Evolutionary conservation across 2,113 vertebrate genomes (phyloP), one percentile per base, ranked within the genome.

Genomic region (Grammomys dolichurus): DNA sequence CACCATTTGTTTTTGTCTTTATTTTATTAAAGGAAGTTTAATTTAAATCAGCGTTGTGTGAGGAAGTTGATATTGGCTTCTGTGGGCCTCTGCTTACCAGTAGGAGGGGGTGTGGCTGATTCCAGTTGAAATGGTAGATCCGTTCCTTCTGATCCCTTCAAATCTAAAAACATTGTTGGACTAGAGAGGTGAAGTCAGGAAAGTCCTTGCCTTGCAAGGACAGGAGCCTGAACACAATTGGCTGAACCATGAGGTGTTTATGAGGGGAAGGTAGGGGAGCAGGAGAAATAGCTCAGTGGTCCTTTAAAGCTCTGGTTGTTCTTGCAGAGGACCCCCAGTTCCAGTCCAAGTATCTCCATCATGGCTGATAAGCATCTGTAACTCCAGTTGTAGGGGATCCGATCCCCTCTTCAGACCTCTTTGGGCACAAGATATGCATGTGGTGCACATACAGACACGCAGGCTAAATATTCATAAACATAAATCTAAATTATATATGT

Each of bases 1-100:
- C n/a, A n/a, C n/a, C n/a, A n/a, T n/a, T n/a, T n/a, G n/a, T n/a
- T n/a, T n/a, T n/a, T n/a, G n/a, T n/a, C n/a, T n/a, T n/a, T n/a
- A n/a, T n/a, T n/a, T n/a, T n/a, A n/a, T n/a, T n/a, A n/a, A n/a
- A n/a, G n/a, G n/a, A n/a, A n/a, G n/a, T 97, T 98, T 97, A 97
- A 97, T 97, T 98, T 97, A 97, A 98, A 95, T 84, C 22, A 86
- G 76, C 92, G 69, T 92, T 76, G 97, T 95, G 95, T 97, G 95
- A 93, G 89, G 86, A 95, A 87, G 63, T 76, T 97, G 94, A 69
- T 96, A 0, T 82, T 28, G 48, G 63, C 84, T 78, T 89, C 86
- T 58, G 2, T 28, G 84, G 0, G 14, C 89, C n/a, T 82, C 78
- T n/a, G 1, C 7, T 89, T 54, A 78, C 69, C 40, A 12, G 16